phyloP scores from a whole-genome alignment of 37 sponge, comb jelly and placozoan species.

The Chondrilla cf. caribensis region DNA sequence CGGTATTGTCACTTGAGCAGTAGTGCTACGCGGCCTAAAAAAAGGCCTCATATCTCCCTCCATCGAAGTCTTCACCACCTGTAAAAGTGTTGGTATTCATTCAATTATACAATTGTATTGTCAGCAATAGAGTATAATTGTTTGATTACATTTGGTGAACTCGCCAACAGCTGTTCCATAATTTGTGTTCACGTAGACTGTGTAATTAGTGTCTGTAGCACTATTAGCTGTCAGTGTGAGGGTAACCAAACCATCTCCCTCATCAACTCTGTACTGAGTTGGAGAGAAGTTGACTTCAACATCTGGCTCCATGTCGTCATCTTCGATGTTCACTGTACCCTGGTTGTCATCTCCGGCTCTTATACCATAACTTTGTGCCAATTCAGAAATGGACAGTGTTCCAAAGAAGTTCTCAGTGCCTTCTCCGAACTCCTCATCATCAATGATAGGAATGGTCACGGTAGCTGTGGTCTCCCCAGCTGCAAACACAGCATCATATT shows the following conservation, averaged over 20 bases:
- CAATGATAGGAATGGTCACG: background rate
- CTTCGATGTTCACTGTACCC: background rate
- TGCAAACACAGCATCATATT: background rate
- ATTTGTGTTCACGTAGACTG: background rate
- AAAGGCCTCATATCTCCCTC: background rate
- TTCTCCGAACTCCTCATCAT: background rate
- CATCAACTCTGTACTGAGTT: background rate
- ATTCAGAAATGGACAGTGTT: background rate
- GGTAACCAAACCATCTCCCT: background rate
- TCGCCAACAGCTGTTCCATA: conserved; percentile 1
- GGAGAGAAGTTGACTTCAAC: background rate
- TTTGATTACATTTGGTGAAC: background rate
- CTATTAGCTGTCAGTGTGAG: background rate
- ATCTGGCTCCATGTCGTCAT: background rate
- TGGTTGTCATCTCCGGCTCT: background rate
- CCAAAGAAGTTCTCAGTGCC: conserved; percentile 11
- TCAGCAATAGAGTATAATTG: too few relatives aligned
- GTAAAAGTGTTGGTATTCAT: conserved; percentile 33
- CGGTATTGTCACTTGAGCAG: background rate
- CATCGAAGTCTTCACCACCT: conserved; percentile 10
- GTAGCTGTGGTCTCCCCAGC: background rate
- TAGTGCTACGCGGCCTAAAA: conserved; percentile 9
- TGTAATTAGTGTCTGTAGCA: background rate
- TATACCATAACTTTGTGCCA: background rate
- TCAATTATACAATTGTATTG: too few relatives aligned